These are phyloP conservation scores for Athetis lepigone DNA, from an alignment of 2,888 invertebrate genomes.

Conservation along the genomic window DNA sequence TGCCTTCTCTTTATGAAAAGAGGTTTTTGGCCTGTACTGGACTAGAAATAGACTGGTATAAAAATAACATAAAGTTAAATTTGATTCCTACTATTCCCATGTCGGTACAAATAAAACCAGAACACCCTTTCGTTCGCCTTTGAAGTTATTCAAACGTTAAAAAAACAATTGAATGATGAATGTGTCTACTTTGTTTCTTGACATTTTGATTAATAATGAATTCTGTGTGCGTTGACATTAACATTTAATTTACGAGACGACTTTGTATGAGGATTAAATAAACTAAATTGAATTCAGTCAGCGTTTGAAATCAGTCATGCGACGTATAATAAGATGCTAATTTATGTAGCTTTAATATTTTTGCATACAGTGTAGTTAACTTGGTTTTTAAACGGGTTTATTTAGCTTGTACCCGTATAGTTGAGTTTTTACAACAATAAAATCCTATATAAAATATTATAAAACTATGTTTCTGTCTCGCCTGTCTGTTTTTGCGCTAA, in stretches of 20 bases:
- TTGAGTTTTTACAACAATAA: too few species aligned
- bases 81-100: not conserved
- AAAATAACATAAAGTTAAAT: too few species aligned
- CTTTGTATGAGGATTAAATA: constrained; percentile 12
- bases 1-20: too few species aligned
- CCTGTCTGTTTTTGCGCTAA: too few species aligned
- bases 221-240: constrained; percentile 31
- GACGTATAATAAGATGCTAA: not conserved
- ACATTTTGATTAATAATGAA: constrained; percentile 42
- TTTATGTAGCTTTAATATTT: too few species aligned
- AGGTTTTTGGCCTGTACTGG: too few species aligned
- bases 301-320: not conserved
- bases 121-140: not conserved
- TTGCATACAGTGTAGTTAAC: too few species aligned
- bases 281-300: constrained; percentile 21
- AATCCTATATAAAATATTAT: too few species aligned
- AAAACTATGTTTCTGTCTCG: too few species aligned
- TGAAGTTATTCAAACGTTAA: constrained; percentile 1
- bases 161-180: constrained; percentile 21
- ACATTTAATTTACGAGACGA: constrained; percentile 13
- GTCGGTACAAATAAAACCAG: not conserved
- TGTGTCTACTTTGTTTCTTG: constrained; percentile 12
- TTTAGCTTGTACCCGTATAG: too few species aligned
- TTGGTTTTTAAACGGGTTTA: too few species aligned
- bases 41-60: too few species aligned